A percentile compares a stretch with the other conserved stretches of the same genome.
These are phyloP conservation scores for Anoplolepis gracilipes DNA, from an alignment of 1,140 invertebrate genomes.

Conservation along the genomic window DNA sequence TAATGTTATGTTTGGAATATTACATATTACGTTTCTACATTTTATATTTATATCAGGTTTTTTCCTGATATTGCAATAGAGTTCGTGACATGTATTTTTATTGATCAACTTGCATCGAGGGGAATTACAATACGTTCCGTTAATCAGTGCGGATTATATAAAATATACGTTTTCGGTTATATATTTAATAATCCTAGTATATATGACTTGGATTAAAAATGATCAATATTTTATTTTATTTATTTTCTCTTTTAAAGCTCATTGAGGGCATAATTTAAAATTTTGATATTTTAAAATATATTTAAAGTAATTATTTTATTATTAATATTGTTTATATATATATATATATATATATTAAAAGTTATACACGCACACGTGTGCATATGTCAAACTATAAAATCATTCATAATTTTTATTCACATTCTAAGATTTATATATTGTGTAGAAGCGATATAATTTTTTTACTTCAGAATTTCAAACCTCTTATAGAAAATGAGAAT, in stretches of 20 bases:
- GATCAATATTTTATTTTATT: background rate
- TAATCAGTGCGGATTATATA: background rate
- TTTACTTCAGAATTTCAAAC: slow-evolving; percentile 9
- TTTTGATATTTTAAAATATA: background rate
- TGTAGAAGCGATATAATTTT: background rate
- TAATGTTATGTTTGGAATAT: background rate
- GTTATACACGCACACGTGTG: too few species aligned
- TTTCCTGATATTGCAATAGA: slow-evolving; percentile 18
- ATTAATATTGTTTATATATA: background rate
- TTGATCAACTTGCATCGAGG: slow-evolving; percentile 1
- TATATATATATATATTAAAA: background rate
- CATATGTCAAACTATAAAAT: background rate
- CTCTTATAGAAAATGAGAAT: slow-evolving; percentile 4
- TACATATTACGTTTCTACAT: background rate
- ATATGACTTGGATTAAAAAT: background rate
- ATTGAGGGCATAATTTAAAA: background rate
- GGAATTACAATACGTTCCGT: slow-evolving; percentile 14
- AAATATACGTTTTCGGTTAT: background rate
- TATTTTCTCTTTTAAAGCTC: background rate
- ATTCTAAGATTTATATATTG: background rate
- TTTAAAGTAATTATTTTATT: slow-evolving; percentile 6
- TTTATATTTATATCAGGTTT: slow-evolving; percentile 26
- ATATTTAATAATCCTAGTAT: background rate
- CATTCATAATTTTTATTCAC: background rate
- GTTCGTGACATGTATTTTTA: slow-evolving; percentile 10